These are phyloP conservation scores for Meloidogyne chitwoodi DNA, from an alignment of 1,140 invertebrate genomes.

Conservation along the genomic window DNA sequence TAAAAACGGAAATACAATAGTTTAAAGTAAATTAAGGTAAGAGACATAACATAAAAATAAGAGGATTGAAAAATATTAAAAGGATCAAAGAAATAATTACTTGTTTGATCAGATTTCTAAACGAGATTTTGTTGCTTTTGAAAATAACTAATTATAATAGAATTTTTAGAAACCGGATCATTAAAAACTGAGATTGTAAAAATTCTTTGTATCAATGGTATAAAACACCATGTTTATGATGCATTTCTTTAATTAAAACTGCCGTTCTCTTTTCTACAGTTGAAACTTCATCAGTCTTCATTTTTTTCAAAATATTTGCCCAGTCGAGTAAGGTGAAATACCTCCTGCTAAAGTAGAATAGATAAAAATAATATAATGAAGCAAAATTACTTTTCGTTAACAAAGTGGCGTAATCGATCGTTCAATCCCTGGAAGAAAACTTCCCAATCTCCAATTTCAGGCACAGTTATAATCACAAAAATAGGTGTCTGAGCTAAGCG, in stretches of 20 bases:
- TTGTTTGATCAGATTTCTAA: too few relatives aligned
- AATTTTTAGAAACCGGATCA: too few relatives aligned
- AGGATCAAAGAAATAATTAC: neutral
- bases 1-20: neutral
- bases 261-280: neutral
- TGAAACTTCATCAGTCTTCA: neutral
- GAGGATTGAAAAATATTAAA: neutral
- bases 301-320: neutral
- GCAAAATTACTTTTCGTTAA: neutral
- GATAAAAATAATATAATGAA: neutral
- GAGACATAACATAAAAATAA: neutral
- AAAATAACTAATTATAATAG: too few relatives aligned
- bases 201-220: neutral
- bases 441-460: neutral
- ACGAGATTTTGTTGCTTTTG: too few relatives aligned
- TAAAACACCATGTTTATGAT: conserved; percentile 3
- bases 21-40: neutral
- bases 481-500: neutral
- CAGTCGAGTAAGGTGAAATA: conserved; percentile 4
- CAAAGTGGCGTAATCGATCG: conserved; percentile 5
- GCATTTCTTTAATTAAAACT: conserved; percentile 1
- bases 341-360: neutral
- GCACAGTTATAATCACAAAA: conserved; percentile 10
- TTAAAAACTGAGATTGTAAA: too few relatives aligned
- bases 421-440: conserved; percentile 1